Conservation (phyloP, 1,140 invertebrate genomes). For the Trissolcus basalis region DNA sequence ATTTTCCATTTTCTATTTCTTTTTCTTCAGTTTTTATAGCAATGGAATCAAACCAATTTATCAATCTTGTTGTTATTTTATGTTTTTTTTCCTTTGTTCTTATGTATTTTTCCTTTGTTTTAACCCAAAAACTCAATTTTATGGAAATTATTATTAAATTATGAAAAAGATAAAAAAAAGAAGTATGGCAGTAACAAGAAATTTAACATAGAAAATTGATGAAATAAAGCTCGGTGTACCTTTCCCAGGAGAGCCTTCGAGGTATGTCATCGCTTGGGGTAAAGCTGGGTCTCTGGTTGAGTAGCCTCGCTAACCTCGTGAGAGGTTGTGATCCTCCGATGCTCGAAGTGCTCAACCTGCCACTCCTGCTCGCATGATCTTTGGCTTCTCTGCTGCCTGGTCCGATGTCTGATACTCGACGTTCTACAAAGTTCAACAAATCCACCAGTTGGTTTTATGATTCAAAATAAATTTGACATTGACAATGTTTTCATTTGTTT, state of each 20-base stretch:
- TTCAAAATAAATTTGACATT: too few relatives aligned
- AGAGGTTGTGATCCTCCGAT: constrained; percentile 76
- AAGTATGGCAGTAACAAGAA: too few relatives aligned
- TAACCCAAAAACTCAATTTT: too few relatives aligned
- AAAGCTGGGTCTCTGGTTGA: constrained; percentile 79
- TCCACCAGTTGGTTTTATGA: constrained; percentile 9
- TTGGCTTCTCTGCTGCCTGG: constrained; percentile 62
- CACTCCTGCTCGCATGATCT: constrained; percentile 62
- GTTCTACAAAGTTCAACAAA: constrained; percentile 61
- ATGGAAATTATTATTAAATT: not conserved
- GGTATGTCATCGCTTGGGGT: constrained; percentile 76
- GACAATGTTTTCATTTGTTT: too few relatives aligned
- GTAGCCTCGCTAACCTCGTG: constrained; percentile 81
- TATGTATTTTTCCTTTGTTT: too few relatives aligned
- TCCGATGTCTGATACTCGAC: constrained; percentile 71
- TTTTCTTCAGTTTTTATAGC: too few relatives aligned
- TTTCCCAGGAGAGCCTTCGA: constrained; percentile 86
- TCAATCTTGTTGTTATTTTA: too few relatives aligned
- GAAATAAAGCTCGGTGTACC: constrained; percentile 54
- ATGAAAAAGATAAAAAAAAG: too few relatives aligned
- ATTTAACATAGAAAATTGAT: too few relatives aligned
- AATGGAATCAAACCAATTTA: too few relatives aligned
- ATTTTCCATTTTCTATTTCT: too few relatives aligned
- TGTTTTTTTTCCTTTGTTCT: too few relatives aligned
- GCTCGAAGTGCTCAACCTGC: constrained; percentile 66